Base-by-base conservation (phyloP, 2,113 vertebrate species). In the Scolopax mira region DNA sequence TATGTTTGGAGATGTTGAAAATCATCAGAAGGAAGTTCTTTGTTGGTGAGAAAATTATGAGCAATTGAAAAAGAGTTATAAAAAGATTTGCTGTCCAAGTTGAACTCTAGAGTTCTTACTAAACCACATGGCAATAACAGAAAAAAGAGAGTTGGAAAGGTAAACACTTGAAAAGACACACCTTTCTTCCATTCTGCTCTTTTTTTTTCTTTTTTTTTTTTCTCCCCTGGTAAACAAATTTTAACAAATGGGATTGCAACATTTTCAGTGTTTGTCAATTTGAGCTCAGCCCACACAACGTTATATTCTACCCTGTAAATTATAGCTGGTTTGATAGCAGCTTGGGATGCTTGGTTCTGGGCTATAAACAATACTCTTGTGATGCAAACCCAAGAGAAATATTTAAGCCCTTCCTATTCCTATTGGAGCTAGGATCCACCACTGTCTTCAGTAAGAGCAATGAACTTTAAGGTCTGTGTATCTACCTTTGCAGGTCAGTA, bases 241-340 rank as follows among this genome's bases (percentile, higher is more conserved):
- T 94, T 92, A 95, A 85, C 91, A 94, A 96, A 77, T 93, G 79
- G 64, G 94, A 95, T 96, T 94, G 96, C 88, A 94, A 92, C 88
- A 87, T 89, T 72, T 79, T 86, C 84, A 65, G 61, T 54, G 51
- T 83, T 78, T 88, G 84, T 95, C 90, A 90, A n/a, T 55, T 82
- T 88, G 61, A 60, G 87, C 89, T 88, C 84, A 86, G 77, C 92
- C 94, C 81, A 95, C 91, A 96, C 9, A 8, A 22, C 8, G 39
- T 83, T 90, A 90, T 94, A 91, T 95, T 96, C 93, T 97, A 72
- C 67, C 83, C 80, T 35, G 79, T 46, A 97, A 96, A 96, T 96
- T 95, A 92, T 64, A 97, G 88, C 85, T 93, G 67, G 80, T 89
- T 87, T 94, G 92, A 88, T 31, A 52, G 52, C 73, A 87, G 41